Base-by-base conservation (phyloP, 92 coral and sea anemone species). In the Nematostella vectensis region DNA sequence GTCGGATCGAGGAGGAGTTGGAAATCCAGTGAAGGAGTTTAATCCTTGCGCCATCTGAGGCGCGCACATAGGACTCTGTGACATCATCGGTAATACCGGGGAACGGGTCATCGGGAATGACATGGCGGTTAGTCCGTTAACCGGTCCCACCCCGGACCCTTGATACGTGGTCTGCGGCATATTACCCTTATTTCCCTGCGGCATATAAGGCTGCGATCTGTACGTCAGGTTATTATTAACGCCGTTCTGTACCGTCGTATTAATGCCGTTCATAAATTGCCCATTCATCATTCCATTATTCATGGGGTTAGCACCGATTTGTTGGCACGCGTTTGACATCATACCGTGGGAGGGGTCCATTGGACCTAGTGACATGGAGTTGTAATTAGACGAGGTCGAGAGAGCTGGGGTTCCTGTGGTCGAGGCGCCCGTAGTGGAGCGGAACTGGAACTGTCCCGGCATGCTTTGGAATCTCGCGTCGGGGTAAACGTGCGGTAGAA, bases 401-500 rank as follows among this genome's bases (percentile, higher is more conserved):
- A 78, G 75, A 4, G 82, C 75, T 15, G 77, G 83, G 6, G 77
- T 71, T 12, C 55, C 59, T 27, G 95, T 50, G 27, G 78, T 80
- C 20, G 88, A 49, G 1, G 83, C 45, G 62, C 68, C 65, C 50
- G 85, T 69, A 12, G 95, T 70, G 31, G 95, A 54, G 3, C 95
- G 83, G 55, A 75, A 85, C n/a, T 77, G 88, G 71, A 71, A 81
- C 60, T 72, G 81, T 19, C 4, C 4, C 0, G 81, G 13, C 50
- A 79, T 73, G 47, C 64, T 75, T 59, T 67, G 88, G 61, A 80
- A 81, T 71, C 95, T 60, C 3, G 95, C 77, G 33, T 85, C 95
- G 1, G 95, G 72, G 69, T 85, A 85, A n/a, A 77, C 76, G 72
- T 80, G 95, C 30, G 95, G 82, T 31, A 85, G 48, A 53, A 81